Evolutionary conservation across 2,113 vertebrate genomes (phyloP), one percentile per base, ranked within the genome.

Genomic region (Rhabdomys dilectus): DNA sequence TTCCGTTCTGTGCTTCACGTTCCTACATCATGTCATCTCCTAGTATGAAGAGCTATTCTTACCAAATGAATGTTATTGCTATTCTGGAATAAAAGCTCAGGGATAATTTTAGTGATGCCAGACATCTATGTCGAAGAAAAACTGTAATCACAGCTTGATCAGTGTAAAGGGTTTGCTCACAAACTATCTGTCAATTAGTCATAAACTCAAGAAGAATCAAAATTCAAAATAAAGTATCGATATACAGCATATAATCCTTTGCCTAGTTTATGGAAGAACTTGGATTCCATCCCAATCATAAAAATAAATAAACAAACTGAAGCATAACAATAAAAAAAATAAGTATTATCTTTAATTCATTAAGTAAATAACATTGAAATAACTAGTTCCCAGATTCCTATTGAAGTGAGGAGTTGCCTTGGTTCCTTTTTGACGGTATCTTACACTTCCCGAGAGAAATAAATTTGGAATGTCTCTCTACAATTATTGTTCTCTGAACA

Each of bases 271-370:
- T 84, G 5, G 3, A 48, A 86, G 24, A 58, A 7, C 1, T 9
- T 21, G 19, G 10, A 22, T 17, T 56, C 6, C 13, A 17, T 53
- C 0, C 2, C 4, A 0, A 34, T 12, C 17, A 34, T 13, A 10
- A 16, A 8, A 86, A n/a, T 31, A n/a, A 75, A 62, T 3, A 48
- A 91, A 48, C 0, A 72, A 92, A 51, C 22, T 1, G 9, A 10
- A 31, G 21, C 56, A 13, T 0, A 48, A 48, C 2, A 64, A 53
- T 24, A 26, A 60, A 13, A n/a, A 22, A n/a, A 68, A 68, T 42
- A n/a, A 29, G 29, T 62, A 42, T 42, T 64, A 19, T 85, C 42
- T 64, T 64, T 68, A 68, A 22, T 36, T 66, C 48, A 34, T 34
- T 5, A 86, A 64, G 24, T 13, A 29, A 48, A 48, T 48, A 66